A percentile compares a stretch with the other conserved stretches of the same genome.
Conservation (phyloP, 1,140 invertebrate species). For the Polypedilum pembai region DNA sequence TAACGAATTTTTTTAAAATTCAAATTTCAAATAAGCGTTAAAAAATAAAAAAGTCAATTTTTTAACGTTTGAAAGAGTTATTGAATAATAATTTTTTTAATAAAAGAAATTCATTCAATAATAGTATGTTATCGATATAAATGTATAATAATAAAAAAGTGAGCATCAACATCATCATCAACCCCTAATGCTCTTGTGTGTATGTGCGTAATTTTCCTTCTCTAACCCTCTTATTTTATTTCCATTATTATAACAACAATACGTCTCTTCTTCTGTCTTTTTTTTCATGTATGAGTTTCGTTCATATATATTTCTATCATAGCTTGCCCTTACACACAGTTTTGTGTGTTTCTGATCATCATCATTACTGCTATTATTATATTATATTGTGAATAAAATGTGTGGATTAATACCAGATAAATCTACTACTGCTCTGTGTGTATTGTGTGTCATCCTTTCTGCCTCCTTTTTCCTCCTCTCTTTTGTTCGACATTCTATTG, state of each 20-base stretch:
- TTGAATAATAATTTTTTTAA: background rate
- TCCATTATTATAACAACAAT: conserved; percentile 13
- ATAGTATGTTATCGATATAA: background rate
- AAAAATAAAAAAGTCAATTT: background rate
- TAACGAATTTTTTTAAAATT: background rate
- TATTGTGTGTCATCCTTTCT: conserved; percentile 26
- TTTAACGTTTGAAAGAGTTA: background rate
- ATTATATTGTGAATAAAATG: conserved; percentile 13
- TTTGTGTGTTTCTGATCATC: background rate
- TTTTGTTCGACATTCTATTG: background rate
- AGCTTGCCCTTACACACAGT: conserved; percentile 24
- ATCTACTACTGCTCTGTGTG: background rate
- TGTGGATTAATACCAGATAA: conserved; percentile 27
- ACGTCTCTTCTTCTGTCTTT: background rate
- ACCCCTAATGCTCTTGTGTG: background rate
- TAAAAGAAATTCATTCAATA: background rate
- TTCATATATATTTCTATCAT: background rate
- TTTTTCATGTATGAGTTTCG: too few relatives aligned
- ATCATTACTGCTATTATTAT: conserved; percentile 27
- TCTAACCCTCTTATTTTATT: conserved; percentile 11
- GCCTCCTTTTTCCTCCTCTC: background rate
- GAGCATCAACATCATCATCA: conserved; percentile 10
- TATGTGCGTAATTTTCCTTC: background rate
- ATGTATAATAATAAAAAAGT: background rate
- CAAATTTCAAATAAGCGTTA: background rate